Conservation (phyloP, 2,113 vertebrate genomes). For the Nyctibius bracteatus region DNA sequence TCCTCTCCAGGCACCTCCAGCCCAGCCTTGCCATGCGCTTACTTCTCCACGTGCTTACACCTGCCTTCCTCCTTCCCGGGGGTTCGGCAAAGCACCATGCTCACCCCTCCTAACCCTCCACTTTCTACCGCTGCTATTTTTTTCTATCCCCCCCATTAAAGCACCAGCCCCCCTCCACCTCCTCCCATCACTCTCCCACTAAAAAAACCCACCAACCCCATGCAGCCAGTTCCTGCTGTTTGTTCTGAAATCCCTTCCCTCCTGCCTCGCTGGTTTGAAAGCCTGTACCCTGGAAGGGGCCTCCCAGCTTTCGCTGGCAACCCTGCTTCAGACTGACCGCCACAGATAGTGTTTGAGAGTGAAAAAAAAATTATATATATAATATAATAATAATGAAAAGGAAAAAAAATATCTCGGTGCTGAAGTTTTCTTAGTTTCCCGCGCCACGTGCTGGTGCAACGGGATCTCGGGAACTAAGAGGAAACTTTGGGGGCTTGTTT, state of each 20-base stretch:
- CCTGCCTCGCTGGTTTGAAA: constrained; percentile 80
- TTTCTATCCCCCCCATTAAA: neutral
- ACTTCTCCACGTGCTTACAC: constrained; percentile 32
- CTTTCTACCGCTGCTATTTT: neutral
- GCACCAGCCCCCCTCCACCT: neutral
- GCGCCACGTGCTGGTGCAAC: neutral
- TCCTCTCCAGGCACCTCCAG: neutral
- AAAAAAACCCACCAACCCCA: neutral
- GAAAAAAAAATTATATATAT: constrained; percentile 61
- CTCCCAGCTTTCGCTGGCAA: constrained; percentile 88
- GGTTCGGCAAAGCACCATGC: neutral
- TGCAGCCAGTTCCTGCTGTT: constrained; percentile 73
- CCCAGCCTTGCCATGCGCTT: constrained; percentile 47
- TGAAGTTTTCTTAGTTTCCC: constrained; percentile 25
- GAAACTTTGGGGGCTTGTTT: constrained; percentile 1
- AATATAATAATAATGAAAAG: constrained; percentile 64
- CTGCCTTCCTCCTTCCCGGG: neutral
- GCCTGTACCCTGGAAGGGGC: constrained; percentile 90
- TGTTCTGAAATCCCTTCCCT: constrained; percentile 88
- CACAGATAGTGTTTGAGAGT: constrained; percentile 84
- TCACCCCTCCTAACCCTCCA: constrained; percentile 34
- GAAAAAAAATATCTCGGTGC: constrained; percentile 62
- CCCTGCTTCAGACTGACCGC: constrained; percentile 78
- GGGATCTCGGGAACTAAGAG: neutral
- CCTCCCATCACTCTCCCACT: constrained; percentile 8